Evolutionary conservation across 1,140 invertebrate species (phyloP).

Genomic region (Brachionus sp.): DNA sequence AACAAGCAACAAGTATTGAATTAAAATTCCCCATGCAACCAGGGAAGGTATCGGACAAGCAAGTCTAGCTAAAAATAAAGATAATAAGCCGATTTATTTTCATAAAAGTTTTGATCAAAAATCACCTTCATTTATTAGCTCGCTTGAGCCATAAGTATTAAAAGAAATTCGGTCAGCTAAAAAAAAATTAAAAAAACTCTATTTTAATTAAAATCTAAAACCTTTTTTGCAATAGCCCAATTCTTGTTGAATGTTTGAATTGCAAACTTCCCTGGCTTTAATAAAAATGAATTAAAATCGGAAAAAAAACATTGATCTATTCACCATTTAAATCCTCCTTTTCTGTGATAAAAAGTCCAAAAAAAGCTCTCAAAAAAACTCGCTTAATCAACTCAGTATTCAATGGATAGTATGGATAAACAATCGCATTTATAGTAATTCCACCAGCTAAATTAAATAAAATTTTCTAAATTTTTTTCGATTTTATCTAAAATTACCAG

Average conservation of each 20-base stretch:
- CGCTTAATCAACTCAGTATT: constrained; percentile 52
- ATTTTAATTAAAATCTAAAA: neutral
- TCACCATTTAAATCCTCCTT: constrained; percentile 56
- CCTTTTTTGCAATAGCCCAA: neutral
- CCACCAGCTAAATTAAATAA: constrained; percentile 47
- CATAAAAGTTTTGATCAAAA: neutral
- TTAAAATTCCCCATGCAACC: constrained; percentile 56
- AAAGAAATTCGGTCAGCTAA: constrained; percentile 27
- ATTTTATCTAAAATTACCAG: constrained; percentile 46
- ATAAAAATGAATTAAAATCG: constrained; percentile 18
- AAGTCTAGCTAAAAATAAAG: neutral
- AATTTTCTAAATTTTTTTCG: neutral
- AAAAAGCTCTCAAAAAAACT: constrained; percentile 55
- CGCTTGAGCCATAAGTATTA: neutral
- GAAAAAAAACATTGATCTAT: constrained; percentile 47
- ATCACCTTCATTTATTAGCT: neutral
- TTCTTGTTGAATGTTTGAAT: neutral
- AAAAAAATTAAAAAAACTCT: neutral
- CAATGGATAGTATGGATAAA: constrained; percentile 60
- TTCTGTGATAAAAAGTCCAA: constrained; percentile 60
- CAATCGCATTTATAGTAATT: constrained; percentile 59
- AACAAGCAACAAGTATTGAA: constrained; percentile 59
- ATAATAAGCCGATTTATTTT: neutral
- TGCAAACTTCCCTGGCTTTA: neutral
- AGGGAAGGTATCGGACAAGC: neutral